Conservation (phyloP, 1,140 invertebrate species). For the Trigoniulus corallinus region DNA sequence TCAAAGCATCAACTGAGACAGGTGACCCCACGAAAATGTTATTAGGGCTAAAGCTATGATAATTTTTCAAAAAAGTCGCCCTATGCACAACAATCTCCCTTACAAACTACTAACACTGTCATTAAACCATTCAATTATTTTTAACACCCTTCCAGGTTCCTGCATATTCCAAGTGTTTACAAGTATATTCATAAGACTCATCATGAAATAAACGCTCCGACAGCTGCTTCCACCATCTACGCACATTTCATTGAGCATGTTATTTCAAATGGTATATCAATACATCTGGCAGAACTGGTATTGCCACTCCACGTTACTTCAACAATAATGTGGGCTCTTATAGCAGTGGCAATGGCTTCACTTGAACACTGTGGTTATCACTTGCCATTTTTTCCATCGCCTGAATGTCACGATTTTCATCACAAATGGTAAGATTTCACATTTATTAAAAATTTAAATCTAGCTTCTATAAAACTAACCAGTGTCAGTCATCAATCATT, state of each 20-base stretch:
- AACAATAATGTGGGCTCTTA: constrained; percentile 55
- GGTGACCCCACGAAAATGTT: too few species aligned
- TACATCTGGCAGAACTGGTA: constrained; percentile 55
- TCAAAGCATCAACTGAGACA: too few species aligned
- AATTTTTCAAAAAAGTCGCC: too few species aligned
- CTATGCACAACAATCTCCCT: too few species aligned
- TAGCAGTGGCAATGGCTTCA: constrained; percentile 72
- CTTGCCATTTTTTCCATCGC: constrained; percentile 69
- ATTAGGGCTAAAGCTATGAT: too few species aligned
- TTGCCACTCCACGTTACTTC: constrained; percentile 65
- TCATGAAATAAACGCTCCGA: constrained; percentile 66
- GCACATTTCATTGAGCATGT: constrained; percentile 76
- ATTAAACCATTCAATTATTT: too few species aligned
- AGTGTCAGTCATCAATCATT: too few species aligned
- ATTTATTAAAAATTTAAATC: too few species aligned
- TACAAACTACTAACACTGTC: too few species aligned
- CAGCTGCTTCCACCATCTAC: constrained; percentile 66
- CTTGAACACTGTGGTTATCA: constrained; percentile 81
- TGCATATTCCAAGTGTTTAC: constrained; percentile 58
- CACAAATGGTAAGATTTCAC: too few species aligned
- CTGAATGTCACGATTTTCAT: constrained; percentile 83
- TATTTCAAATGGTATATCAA: constrained; percentile 64
- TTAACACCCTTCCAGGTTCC: constrained; percentile 45
- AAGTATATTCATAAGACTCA: constrained; percentile 72
- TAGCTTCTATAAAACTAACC: too few species aligned